Evolutionary conservation across 1,140 invertebrate genomes (phyloP), one percentile per base, ranked within the genome.

Genomic region (Drosophila nikananu): DNA sequence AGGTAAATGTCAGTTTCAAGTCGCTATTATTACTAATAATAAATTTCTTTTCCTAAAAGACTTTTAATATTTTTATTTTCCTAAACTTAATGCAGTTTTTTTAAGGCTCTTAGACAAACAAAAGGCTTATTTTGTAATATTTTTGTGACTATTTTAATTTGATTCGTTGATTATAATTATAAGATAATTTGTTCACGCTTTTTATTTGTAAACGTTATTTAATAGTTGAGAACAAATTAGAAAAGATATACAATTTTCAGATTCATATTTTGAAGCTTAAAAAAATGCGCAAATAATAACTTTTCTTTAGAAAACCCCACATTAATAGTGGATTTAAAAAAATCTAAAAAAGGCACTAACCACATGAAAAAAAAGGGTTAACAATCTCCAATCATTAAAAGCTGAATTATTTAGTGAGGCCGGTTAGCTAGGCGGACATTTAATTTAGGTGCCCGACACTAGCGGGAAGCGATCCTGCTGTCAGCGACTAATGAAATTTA

Each of bases 401-500:
- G 12, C 37, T 77, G 81, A 84, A 77, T 84, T 84, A 84, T 84
- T 84, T 63, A 77, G 71, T 55, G 30, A 35, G 21, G 48, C 66
- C 63, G 62, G 54, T 57, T 66, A 81, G 58, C 78, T 75, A 86
- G 77, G 68, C 65, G 84, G 79, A 86, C 83, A 80, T 86, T 87
- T 83, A 87, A 86, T 86, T 86, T 86, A 87, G 75, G 63, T 76
- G 75, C 71, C 81, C 10, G 48, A 75, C 71, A 75, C 72, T 58
- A 73, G 44, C 44, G 67, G 59, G 49, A 49, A 63, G 46, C 57
- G 57, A 42, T 72, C 57, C 62, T 77, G 72, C 71, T 77, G 72
- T 76, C 75, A 74, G 57, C 64, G 66, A 62, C 83, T 90, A 91
- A 91, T 91, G 86, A 90, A 90, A 90, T 90, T 91, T 90, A 90